These are phyloP conservation scores for Myiozetetes cayanensis DNA, from an alignment of 2,113 vertebrate species.

Conservation along the genomic window DNA sequence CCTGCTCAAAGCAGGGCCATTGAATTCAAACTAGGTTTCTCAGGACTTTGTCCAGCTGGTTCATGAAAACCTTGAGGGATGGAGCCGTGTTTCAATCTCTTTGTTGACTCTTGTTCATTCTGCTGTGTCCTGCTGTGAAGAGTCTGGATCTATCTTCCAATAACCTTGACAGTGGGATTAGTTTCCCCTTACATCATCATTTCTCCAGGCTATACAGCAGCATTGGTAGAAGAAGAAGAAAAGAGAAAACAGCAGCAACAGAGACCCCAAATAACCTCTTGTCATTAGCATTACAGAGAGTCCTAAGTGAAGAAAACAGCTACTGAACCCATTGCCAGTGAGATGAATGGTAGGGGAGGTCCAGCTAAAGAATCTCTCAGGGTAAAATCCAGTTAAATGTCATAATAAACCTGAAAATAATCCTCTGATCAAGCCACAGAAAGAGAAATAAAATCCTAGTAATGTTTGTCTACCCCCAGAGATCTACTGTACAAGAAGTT, in stretches of 20 bases:
- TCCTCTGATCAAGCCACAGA: neutral
- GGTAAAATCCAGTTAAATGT: slow-evolving; percentile 38
- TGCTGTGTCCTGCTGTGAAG: neutral
- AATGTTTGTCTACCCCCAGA: slow-evolving; percentile 19
- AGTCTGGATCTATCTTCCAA: neutral
- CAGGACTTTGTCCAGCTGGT: neutral
- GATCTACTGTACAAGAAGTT: slow-evolving; percentile 17
- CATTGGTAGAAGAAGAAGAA: slow-evolving; percentile 6
- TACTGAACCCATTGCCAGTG: neutral
- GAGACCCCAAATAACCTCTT: slow-evolving; percentile 38
- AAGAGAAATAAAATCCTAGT: slow-evolving; percentile 42
- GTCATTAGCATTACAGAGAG: slow-evolving; percentile 1
- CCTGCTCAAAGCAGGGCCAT: neutral
- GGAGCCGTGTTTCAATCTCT: neutral
- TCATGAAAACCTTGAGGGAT: neutral
- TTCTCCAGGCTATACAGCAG: slow-evolving; percentile 32
- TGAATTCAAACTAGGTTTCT: neutral
- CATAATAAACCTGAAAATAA: slow-evolving; percentile 40
- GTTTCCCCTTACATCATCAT: neutral
- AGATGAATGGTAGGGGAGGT: neutral
- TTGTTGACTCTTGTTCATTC: neutral
- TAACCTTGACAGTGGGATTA: neutral
- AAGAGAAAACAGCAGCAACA: neutral
- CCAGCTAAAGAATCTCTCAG: slow-evolving; percentile 3
- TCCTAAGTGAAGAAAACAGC: neutral